phyloP scores from a whole-genome alignment of 2,113 vertebrate species.

The Neogale vison region DNA sequence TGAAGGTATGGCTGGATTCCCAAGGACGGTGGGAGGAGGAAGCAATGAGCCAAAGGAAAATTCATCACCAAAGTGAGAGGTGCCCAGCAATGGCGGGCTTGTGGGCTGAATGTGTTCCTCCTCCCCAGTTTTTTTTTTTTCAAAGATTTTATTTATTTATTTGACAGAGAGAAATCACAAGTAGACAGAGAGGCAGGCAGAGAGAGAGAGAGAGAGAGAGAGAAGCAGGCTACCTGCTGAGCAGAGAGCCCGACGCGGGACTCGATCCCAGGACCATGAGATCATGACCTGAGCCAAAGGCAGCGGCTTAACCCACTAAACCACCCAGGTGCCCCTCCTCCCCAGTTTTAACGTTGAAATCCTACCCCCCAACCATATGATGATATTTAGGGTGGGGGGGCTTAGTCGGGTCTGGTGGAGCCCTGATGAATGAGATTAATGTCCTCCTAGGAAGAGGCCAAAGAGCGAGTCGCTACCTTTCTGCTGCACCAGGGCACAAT shows the following conservation, averaged over 20 bases:
- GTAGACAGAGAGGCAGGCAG: too few relatives aligned
- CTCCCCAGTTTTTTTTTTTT: not conserved
- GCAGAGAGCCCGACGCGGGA: too few relatives aligned
- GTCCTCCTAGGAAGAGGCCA: not conserved
- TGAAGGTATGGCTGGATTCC: not conserved
- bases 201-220: too few relatives aligned
- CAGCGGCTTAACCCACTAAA: too few relatives aligned
- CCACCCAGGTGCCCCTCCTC: too few relatives aligned
- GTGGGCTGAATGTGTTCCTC: not conserved
- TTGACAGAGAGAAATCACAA: too few relatives aligned
- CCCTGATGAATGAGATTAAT: not conserved
- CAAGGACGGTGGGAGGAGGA: not conserved
- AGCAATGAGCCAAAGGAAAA: not conserved
- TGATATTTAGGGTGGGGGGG: not conserved
- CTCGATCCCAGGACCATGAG: too few relatives aligned
- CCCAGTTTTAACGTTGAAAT: not conserved
- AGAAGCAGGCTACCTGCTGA: too few relatives aligned
- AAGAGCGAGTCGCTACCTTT: not conserved
- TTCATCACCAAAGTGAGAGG: not conserved
- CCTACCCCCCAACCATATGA: not conserved
- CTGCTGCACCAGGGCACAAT: not conserved
- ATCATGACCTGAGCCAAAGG: too few relatives aligned
- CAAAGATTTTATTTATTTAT: too few relatives aligned
- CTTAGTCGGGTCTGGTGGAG: not conserved
- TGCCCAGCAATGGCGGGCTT: not conserved